Percentiles rank a stretch among this genome's conserved stretches.
Evolutionary conservation across 2,888 invertebrate genomes (phyloP).

Genomic region (Hyalella azteca): DNA sequence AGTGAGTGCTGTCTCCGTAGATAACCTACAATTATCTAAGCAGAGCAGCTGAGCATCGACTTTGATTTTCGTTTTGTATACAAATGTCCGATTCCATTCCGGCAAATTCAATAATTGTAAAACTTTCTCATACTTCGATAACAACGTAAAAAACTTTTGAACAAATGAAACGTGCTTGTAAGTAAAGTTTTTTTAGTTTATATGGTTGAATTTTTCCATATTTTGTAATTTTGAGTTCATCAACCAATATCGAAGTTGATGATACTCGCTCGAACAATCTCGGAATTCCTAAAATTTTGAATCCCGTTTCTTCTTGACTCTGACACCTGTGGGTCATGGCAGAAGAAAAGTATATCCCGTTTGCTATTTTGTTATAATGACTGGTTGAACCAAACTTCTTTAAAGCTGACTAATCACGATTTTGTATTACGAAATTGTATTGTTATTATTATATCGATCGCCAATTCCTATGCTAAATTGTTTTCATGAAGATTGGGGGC

Average conservation of each 20-base stretch:
- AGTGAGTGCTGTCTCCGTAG: not conserved
- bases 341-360: not conserved
- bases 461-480: not conserved
- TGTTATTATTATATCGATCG: not conserved
- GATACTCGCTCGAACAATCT: not conserved
- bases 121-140: not conserved
- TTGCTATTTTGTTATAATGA: not conserved
- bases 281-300: not conserved
- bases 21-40: not conserved
- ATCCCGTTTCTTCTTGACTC: not conserved
- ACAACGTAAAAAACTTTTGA: not conserved
- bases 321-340: slow-evolving; percentile 5
- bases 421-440: not conserved
- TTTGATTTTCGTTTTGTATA: slow-evolving; percentile 2
- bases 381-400: not conserved
- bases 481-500: not conserved
- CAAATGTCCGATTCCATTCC: slow-evolving; percentile 9
- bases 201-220: not conserved
- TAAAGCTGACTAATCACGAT: not conserved
- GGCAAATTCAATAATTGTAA: not conserved
- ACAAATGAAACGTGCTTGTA: not conserved
- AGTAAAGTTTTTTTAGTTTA: not conserved
- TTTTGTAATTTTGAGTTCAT: not conserved
- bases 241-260: not conserved
- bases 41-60: slow-evolving; percentile 30